A percentile compares a stretch with the other conserved stretches of the same genome.
Evolutionary conservation across 2,888 invertebrate species (phyloP).

Genomic region (Aspidiotus rigidus): DNA sequence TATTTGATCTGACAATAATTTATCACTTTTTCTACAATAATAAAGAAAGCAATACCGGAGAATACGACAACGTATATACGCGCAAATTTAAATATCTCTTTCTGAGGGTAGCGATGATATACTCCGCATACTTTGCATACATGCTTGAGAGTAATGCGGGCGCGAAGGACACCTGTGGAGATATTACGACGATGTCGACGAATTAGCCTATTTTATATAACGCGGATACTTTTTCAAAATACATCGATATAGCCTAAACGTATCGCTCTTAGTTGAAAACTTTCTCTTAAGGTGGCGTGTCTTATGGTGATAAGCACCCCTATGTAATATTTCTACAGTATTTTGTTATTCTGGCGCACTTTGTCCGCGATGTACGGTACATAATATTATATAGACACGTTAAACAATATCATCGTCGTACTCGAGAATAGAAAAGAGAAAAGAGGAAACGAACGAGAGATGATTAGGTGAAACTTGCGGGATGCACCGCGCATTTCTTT

Average conservation of each 20-base stretch:
- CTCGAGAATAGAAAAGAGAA: too few species aligned
- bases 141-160: slow-evolving; percentile 16
- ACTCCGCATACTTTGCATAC: neutral
- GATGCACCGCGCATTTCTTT: too few species aligned
- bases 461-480: too few species aligned
- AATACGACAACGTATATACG: slow-evolving; percentile 9
- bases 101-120: slow-evolving; percentile 17
- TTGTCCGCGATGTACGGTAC: too few species aligned
- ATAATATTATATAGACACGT: too few species aligned
- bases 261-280: neutral
- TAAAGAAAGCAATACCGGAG: neutral
- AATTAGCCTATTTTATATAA: slow-evolving; percentile 27
- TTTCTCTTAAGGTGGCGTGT: slow-evolving; percentile 28
- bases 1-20: neutral
- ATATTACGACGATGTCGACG: slow-evolving; percentile 25
- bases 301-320: slow-evolving; percentile 22
- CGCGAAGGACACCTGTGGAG: slow-evolving; percentile 29
- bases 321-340: slow-evolving; percentile 10
- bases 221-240: neutral
- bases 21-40: neutral
- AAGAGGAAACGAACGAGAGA: too few species aligned
- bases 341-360: too few species aligned
- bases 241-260: slow-evolving; percentile 9
- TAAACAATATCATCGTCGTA: too few species aligned
- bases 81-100: slow-evolving; percentile 14